phyloP scores from a whole-genome alignment of 2,888 invertebrate species.

The Leptinotarsa peninsularis region DNA sequence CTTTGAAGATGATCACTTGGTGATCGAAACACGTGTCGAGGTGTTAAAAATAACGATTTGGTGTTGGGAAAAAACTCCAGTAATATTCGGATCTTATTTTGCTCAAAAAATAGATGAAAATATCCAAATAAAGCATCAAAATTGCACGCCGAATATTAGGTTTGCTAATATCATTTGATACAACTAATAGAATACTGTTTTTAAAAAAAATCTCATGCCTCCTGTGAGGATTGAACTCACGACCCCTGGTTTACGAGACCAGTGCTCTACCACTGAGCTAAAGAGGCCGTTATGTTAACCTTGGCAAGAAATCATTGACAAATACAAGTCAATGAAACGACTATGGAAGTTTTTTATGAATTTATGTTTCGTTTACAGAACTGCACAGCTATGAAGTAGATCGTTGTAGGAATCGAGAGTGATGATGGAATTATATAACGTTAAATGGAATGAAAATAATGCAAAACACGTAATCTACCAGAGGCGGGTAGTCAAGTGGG shows the following conservation, averaged over 20 bases:
- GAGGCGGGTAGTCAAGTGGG: neutral
- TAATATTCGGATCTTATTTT: no score
- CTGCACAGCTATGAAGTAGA: neutral
- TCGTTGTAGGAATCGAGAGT: neutral
- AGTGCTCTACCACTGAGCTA: conserved; percentile 88
- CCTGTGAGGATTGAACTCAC: conserved; percentile 41
- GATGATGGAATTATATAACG: neutral
- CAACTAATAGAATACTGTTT: neutral
- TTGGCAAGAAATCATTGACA: neutral
- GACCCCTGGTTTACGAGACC: conserved; percentile 81
- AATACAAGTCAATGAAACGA: neutral
- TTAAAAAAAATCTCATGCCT: conserved; percentile 28
- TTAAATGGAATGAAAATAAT: neutral
- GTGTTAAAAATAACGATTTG: no score
- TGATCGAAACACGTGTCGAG: no score
- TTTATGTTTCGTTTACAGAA: neutral
- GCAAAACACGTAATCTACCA: conserved; percentile 9
- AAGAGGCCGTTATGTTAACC: conserved; percentile 70
- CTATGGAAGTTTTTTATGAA: conserved; percentile 3
- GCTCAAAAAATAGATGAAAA: no score
- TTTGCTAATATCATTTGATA: neutral
- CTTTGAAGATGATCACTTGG: no score
- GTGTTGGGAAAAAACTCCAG: no score
- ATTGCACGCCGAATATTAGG: no score
- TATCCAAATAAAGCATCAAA: no score